Evolutionary conservation across 2,113 vertebrate species (phyloP).

Genomic region (Gracilinanus agilis): DNA sequence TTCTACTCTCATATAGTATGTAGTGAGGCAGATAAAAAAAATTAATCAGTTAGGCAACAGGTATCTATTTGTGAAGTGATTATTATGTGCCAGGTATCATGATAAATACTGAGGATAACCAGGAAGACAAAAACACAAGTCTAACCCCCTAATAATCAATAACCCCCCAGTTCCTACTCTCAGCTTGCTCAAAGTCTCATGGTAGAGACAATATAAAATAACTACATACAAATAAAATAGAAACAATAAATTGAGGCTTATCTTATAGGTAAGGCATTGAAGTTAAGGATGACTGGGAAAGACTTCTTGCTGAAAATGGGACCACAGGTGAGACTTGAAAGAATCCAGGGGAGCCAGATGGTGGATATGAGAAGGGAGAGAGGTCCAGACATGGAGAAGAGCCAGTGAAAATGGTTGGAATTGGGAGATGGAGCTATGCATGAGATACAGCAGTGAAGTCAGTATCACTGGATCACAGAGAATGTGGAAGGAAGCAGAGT

Average conservation of each 20-base stretch:
- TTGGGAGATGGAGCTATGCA: background rate
- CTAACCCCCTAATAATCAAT: too few species aligned
- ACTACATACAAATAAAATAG: background rate
- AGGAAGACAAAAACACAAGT: background rate
- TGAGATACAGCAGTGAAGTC: background rate
- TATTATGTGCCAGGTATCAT: background rate
- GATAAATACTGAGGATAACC: background rate
- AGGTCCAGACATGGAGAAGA: background rate
- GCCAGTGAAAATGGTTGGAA: too few species aligned
- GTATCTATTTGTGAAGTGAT: background rate
- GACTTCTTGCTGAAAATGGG: background rate
- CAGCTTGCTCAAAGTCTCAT: background rate
- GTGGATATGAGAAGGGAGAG: background rate
- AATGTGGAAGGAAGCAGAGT: background rate
- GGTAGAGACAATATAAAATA: background rate
- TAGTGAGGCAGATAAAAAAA: background rate
- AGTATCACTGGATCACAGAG: background rate
- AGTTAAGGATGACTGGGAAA: background rate
- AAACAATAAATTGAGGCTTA: background rate
- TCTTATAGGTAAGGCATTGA: background rate
- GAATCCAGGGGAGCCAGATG: background rate
- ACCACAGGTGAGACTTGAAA: background rate
- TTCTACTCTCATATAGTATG: background rate
- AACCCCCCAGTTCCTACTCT: background rate
- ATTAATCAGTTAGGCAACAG: background rate